Conservation (phyloP, 2,888 invertebrate species). For the Ormyrus rosae region DNA sequence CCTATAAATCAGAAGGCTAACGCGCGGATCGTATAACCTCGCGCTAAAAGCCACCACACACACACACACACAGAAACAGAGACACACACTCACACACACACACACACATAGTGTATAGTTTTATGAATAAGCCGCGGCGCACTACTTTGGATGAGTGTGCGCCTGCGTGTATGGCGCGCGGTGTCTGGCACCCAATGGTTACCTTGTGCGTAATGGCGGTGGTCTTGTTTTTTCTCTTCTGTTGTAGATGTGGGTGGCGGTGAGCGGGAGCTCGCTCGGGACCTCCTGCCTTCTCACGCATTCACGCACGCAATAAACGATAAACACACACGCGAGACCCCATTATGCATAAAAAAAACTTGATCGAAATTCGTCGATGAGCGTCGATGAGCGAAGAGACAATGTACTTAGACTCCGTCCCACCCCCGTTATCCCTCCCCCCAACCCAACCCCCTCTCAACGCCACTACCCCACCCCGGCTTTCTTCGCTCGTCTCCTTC, state of each 20-base stretch:
- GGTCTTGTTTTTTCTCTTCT: conserved; percentile 74
- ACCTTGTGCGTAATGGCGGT: conserved; percentile 75
- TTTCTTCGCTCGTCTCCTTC: too few species aligned
- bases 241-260: conserved; percentile 77
- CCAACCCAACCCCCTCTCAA: too few species aligned
- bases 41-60: conserved; percentile 25
- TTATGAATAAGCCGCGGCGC: too few species aligned
- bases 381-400: conserved; percentile 14
- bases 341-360: conserved; percentile 3
- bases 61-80: too few species aligned
- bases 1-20: conserved; percentile 71
- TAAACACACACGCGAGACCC: conserved; percentile 6
- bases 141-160: neutral
- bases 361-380: conserved; percentile 20
- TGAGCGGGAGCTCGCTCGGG: conserved; percentile 73
- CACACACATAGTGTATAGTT: too few species aligned
- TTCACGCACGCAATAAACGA: neutral
- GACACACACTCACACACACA: too few species aligned
- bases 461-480: too few species aligned
- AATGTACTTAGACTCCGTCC: neutral
- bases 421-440: neutral
- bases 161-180: conserved; percentile 51
- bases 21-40: conserved; percentile 63
- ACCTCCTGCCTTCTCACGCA: conserved; percentile 56
- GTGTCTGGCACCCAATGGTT: conserved; percentile 67